Conservation (phyloP, 1,140 invertebrate genomes). For the Goniozus legneri region DNA sequence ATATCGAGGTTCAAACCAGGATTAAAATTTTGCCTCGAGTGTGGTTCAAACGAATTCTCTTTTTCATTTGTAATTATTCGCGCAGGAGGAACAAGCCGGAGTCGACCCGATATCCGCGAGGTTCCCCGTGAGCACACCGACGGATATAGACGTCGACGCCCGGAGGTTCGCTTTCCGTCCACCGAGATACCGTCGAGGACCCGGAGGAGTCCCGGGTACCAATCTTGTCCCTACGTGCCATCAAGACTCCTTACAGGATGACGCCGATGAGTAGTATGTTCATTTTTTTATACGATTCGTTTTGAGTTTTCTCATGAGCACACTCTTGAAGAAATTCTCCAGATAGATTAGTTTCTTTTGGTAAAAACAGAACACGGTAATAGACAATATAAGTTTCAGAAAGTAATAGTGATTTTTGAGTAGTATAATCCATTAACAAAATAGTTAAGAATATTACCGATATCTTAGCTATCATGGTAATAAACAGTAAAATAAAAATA, state of each 20-base stretch:
- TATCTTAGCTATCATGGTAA: no score
- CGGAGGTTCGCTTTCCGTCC: conserved; percentile 57
- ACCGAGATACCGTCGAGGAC: conserved; percentile 50
- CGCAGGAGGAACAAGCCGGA: conserved; percentile 67
- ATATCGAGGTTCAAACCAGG: no score
- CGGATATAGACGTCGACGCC: conserved; percentile 53
- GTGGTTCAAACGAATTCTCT: no score
- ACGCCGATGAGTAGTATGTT: conserved; percentile 52
- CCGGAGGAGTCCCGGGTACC: conserved; percentile 35
- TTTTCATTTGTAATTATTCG: conserved; percentile 4
- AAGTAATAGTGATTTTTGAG: no score
- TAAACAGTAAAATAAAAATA: no score
- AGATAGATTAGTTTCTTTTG: no score
- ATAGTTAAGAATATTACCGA: no score
- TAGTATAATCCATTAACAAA: no score
- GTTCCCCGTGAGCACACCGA: conserved; percentile 48
- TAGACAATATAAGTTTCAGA: no score
- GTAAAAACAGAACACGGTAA: no score
- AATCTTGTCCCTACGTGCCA: conserved; percentile 42
- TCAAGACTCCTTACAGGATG: conserved; percentile 49
- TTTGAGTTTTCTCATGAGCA: neutral
- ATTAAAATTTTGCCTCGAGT: no score
- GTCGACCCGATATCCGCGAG: conserved; percentile 60
- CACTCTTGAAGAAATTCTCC: no score
- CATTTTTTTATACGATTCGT: neutral